Base-by-base conservation (phyloP, 1,140 invertebrate species). In the Eurosta solidaginis region DNA sequence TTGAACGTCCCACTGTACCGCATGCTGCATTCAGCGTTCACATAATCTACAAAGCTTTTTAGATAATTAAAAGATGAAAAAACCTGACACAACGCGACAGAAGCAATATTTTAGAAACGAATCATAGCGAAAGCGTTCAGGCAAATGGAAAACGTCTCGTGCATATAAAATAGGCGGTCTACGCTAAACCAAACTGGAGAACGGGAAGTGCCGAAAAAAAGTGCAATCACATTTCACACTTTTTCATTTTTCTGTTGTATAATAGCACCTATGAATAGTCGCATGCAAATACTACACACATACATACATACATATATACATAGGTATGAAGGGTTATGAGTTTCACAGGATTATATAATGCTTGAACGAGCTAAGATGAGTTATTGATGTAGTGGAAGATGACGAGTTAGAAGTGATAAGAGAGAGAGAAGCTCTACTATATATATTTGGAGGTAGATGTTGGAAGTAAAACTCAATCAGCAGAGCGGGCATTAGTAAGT, bases 1-100 rank as follows among this genome's bases (percentile, higher is more conserved):
- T n/a, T n/a, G n/a, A n/a, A n/a, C n/a, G n/a, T n/a, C 29, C 29
- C 59, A 68, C 59, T 68, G 59, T 68, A 20, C n/a, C 9, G 20
- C 5, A 5, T 2, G 3, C n/a, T 68, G n/a, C 17, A 40, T 22
- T n/a, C 6, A 2, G 3, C 12, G n/a, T 33, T 36, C 1, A 1
- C 59, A 68, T 40, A n/a, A 68, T 17, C 33, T 36, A 52, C 29
- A 68, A 74, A 78, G 63, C 77, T 78, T 78, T 78, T 78, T 78
- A 78, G 77, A 74, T 74, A 68, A 78, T 78, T 78, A 78, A 78
- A 78, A 78, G 77, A 52, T 77, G 52, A 59, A 68, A 40, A 68
- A 68, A 68, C 59, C 59, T 40, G 59, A 68, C 59, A 68, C 59
- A 68, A 68, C 59, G 59, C 59, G 59, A 68, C 59, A 68, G 59